phyloP scores from a whole-genome alignment of 64 coral and sea anemone species.

The Acropora yongei region DNA sequence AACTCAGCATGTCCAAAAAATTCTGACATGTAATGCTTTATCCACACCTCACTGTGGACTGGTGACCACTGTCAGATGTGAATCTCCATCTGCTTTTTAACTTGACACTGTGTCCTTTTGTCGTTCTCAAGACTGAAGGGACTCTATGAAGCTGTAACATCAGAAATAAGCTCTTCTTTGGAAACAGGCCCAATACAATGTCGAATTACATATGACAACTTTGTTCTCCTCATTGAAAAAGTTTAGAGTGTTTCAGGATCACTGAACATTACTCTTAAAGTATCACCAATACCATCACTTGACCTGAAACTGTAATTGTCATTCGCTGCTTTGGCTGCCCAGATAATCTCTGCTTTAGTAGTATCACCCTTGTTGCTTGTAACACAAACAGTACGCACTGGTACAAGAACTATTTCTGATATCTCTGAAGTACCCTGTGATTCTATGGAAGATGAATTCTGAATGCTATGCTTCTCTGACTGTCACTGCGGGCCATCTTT shows the following conservation, averaged over 20 bases:
- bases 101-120: no score
- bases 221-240: slow-evolving; percentile 76
- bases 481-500: slow-evolving; percentile 41
- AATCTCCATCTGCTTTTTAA: slow-evolving; percentile 19
- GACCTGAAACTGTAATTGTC: not conserved
- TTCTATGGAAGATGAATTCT: slow-evolving; percentile 32
- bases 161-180: slow-evolving; percentile 28
- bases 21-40: no score
- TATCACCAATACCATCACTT: slow-evolving; percentile 44
- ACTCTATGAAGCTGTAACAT: slow-evolving; percentile 17
- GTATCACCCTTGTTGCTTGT: slow-evolving; percentile 38
- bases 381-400: slow-evolving; percentile 38
- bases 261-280: slow-evolving; percentile 48
- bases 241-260: slow-evolving; percentile 53
- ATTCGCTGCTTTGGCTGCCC: slow-evolving; percentile 50
- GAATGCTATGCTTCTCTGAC: slow-evolving; percentile 57
- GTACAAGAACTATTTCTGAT: slow-evolving; percentile 27
- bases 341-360: slow-evolving; percentile 24
- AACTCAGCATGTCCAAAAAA: no score
- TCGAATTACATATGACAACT: slow-evolving; percentile 49
- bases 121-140: no score
- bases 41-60: not conserved
- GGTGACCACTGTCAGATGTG: slow-evolving; percentile 65
- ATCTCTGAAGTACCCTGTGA: slow-evolving; percentile 41
- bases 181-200: slow-evolving; percentile 28